phyloP scores from a whole-genome alignment of 2,888 invertebrate species.

The Tuberolachnus salignus region DNA sequence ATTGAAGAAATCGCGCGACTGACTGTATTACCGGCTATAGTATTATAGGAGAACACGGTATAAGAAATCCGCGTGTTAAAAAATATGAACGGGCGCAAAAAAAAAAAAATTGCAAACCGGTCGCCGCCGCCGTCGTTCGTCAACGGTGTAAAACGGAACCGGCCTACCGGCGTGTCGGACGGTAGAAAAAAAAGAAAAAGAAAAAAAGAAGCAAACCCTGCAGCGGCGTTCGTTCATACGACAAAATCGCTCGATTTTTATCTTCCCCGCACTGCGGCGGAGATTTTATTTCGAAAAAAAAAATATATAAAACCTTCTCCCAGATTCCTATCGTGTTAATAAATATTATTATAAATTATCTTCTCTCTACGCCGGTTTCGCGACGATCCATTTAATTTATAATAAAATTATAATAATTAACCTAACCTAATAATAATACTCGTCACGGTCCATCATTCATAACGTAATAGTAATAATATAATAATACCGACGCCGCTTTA shows the following conservation, averaged over 20 bases:
- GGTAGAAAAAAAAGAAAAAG: no score
- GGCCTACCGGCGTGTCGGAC: not conserved
- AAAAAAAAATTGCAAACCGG: conserved; percentile 34
- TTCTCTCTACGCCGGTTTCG: not conserved
- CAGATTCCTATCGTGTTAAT: no score
- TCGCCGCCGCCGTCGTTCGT: not conserved
- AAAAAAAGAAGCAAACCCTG: no score
- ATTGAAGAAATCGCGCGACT: no score
- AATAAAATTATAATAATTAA: not conserved
- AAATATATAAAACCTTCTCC: not conserved
- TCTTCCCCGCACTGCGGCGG: not conserved
- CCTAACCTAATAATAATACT: no score
- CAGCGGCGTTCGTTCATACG: not conserved
- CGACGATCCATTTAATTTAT: conserved; percentile 18
- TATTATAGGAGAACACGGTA: no score
- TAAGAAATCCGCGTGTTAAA: not conserved
- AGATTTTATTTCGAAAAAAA: not conserved
- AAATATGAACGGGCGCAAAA: not conserved
- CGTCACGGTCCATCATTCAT: not conserved
- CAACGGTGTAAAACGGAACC: conserved; percentile 22
- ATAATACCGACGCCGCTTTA: not conserved
- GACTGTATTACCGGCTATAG: no score
- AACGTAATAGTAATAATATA: no score
- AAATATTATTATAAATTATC: conserved; percentile 4
- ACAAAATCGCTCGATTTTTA: conserved; percentile 39